Evolutionary conservation across 1,140 invertebrate species (phyloP).

Genomic region (honey bee (Apis mellifera)): DNA sequence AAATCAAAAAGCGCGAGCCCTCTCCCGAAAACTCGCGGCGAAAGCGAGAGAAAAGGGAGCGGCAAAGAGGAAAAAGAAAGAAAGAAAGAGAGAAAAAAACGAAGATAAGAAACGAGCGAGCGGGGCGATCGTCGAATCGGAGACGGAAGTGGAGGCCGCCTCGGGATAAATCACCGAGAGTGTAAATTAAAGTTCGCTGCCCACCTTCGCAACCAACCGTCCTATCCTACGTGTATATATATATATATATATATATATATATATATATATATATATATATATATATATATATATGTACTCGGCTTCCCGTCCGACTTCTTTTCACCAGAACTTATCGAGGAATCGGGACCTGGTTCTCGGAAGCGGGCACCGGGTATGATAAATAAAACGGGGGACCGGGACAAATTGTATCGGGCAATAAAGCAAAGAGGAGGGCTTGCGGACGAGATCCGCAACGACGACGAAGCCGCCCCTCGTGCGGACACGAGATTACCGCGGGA

Average conservation of each 20-base stretch:
- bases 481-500: conserved; percentile 38
- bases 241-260: too few species aligned
- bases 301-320: neutral
- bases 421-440: conserved; percentile 1
- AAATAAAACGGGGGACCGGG: conserved; percentile 56
- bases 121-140: conserved; percentile 21
- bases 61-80: neutral
- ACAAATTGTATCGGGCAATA: conserved; percentile 67
- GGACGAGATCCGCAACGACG: neutral
- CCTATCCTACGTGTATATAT: too few species aligned
- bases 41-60: conserved; percentile 32
- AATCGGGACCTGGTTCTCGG: conserved; percentile 34
- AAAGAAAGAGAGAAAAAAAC: neutral
- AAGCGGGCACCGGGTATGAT: conserved; percentile 46
- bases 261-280: too few species aligned
- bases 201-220: conserved; percentile 35
- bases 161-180: conserved; percentile 61
- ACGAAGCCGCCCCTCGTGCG: neutral
- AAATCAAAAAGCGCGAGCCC: conserved; percentile 73
- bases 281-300: too few species aligned
- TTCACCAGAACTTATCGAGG: conserved; percentile 63
- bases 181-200: conserved; percentile 66
- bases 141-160: conserved; percentile 62
- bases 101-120: too few species aligned
- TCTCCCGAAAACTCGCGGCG: conserved; percentile 57